Conservation (phyloP, 1,140 invertebrate species). For the Papilio aristodemus region DNA sequence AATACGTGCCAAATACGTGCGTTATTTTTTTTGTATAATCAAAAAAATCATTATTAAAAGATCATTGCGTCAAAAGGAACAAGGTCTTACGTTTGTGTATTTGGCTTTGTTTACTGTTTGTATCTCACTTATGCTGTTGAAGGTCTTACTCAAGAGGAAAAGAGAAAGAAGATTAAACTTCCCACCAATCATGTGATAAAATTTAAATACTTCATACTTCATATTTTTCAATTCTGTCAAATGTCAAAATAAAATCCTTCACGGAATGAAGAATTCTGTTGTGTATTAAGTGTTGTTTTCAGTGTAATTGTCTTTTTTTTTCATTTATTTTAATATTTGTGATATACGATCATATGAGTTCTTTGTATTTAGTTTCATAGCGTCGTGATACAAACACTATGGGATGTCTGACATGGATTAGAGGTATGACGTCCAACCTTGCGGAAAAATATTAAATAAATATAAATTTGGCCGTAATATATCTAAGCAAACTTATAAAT, state of each 20-base stretch:
- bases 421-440: conserved; percentile 63
- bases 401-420: conserved; percentile 69
- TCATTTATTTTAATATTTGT: not conserved
- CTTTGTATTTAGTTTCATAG: not conserved
- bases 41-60: too few relatives aligned
- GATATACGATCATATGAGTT: conserved; percentile 8
- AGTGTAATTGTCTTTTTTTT: conserved; percentile 7
- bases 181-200: conserved; percentile 14
- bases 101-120: not conserved
- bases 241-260: conserved; percentile 15
- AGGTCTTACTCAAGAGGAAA: not conserved
- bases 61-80: not conserved
- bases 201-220: not conserved
- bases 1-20: too few relatives aligned
- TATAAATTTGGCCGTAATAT: not conserved
- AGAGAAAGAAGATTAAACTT: conserved; percentile 1
- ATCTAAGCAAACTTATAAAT: not conserved
- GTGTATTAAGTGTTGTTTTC: conserved; percentile 24
- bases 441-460: conserved; percentile 32
- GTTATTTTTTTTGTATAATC: too few relatives aligned
- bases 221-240: conserved; percentile 20
- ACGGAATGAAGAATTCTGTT: conserved; percentile 5
- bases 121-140: not conserved
- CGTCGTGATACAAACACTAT: conserved; percentile 39
- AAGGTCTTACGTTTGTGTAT: not conserved